phyloP scores from a whole-genome alignment of 2,888 invertebrate genomes.

The Altica lythri region DNA sequence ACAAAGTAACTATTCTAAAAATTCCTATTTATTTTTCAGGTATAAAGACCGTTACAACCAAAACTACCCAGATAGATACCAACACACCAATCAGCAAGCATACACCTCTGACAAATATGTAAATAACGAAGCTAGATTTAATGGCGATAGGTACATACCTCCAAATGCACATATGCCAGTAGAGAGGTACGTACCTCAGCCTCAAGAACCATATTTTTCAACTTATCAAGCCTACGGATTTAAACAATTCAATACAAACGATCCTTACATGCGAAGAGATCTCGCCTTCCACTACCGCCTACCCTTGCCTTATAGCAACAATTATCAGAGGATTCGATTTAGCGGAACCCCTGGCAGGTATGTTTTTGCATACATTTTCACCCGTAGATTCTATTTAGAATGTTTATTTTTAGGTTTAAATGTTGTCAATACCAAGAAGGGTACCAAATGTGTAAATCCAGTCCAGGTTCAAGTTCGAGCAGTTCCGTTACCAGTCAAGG shows the following conservation, averaged over 20 bases:
- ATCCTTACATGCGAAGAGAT: constrained; percentile 65
- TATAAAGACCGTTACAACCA: constrained; percentile 36
- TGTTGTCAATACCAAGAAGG: constrained; percentile 55
- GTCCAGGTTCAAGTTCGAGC: constrained; percentile 59
- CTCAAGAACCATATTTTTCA: constrained; percentile 63
- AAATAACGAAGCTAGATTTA: constrained; percentile 43
- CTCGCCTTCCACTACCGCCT: constrained; percentile 64
- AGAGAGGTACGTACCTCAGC: constrained; percentile 72
- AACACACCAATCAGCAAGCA: constrained; percentile 32
- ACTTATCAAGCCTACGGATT: constrained; percentile 47
- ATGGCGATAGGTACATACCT: constrained; percentile 64
- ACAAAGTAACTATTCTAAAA: no score
- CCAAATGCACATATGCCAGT: constrained; percentile 74
- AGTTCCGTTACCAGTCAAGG: constrained; percentile 57
- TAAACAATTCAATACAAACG: constrained; percentile 53
- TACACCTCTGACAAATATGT: constrained; percentile 37
- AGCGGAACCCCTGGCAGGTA: constrained; percentile 47
- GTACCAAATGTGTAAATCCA: constrained; percentile 54
- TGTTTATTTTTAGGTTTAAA: no score
- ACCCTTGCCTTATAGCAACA: constrained; percentile 57
- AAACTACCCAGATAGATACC: constrained; percentile 30
- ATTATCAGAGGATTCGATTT: constrained; percentile 53
- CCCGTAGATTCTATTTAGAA: no score
- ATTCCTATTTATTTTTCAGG: constrained; percentile 20
- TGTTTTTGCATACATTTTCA: neutral